phyloP scores from a whole-genome alignment of 2,797 vertebrate genomes.

The Tamandua tetradactyla region DNA sequence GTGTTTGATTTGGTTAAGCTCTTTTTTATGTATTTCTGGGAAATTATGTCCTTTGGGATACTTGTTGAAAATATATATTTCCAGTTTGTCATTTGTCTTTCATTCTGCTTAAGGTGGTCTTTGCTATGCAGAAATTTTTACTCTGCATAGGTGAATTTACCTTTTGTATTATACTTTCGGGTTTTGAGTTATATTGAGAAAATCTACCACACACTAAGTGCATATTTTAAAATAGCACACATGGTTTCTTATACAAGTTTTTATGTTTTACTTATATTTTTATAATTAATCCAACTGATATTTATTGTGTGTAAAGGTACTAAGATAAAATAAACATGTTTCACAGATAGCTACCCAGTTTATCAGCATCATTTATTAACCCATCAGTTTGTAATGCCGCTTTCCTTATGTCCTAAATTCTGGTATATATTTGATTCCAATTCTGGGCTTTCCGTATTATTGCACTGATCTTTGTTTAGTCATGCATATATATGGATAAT shows the following conservation, averaged over 20 bases:
- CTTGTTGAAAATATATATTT: slow-evolving; percentile 18
- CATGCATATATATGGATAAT: not conserved
- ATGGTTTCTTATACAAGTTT: slow-evolving; percentile 1
- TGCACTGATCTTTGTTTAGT: not conserved
- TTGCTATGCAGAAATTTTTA: slow-evolving; percentile 37
- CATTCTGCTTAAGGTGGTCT: not conserved
- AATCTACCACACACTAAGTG: not conserved
- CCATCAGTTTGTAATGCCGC: not conserved
- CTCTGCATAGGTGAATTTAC: slow-evolving; percentile 19
- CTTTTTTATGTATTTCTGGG: not conserved
- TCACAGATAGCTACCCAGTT: slow-evolving; percentile 1
- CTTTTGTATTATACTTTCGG: slow-evolving; percentile 9
- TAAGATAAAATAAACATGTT: not conserved
- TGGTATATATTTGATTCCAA: not conserved
- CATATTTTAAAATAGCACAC: not conserved
- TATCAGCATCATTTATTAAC: slow-evolving; percentile 3
- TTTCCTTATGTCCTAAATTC: slow-evolving; percentile 22
- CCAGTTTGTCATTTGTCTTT: not conserved
- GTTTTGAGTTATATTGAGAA: not conserved
- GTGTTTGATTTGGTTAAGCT: slow-evolving; percentile 18
- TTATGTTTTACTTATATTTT: slow-evolving; percentile 11
- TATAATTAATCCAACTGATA: not conserved
- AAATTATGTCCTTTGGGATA: not conserved
- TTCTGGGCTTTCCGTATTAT: not conserved
- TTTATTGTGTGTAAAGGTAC: not conserved